Evolutionary conservation across 2,113 vertebrate genomes (phyloP).

Genomic region (Pagrus major): DNA sequence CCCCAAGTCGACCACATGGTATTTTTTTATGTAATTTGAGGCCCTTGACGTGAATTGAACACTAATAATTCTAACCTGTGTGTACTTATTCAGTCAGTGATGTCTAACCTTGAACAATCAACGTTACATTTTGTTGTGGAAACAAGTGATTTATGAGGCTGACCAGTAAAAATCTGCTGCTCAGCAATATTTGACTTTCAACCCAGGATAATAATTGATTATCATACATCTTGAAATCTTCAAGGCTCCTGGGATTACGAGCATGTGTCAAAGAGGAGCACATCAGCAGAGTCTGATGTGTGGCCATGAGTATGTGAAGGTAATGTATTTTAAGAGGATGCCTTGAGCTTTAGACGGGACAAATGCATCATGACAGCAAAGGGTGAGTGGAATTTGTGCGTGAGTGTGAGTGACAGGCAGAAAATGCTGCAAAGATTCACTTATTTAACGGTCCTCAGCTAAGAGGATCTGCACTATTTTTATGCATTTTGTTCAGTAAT

Average conservation of each 20-base stretch:
- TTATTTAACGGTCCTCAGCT: conserved; percentile 1
- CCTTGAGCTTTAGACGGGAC: conserved; percentile 24
- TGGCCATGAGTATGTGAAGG: conserved; percentile 24
- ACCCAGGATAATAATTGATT: background rate
- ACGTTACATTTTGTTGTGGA: background rate
- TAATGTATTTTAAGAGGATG: conserved; percentile 39
- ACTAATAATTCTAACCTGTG: background rate
- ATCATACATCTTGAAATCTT: background rate
- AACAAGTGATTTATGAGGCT: background rate
- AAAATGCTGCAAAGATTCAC: conserved; percentile 30
- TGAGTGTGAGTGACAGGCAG: conserved; percentile 4
- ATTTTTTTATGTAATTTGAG: background rate
- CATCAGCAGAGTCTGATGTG: background rate
- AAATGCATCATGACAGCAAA: conserved; percentile 53
- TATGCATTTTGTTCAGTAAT: background rate
- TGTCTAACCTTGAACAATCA: background rate
- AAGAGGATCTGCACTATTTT: background rate
- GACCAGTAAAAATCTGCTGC: background rate
- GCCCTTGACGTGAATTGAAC: too few species aligned
- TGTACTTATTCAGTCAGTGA: background rate
- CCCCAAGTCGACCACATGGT: background rate
- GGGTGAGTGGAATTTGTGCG: background rate
- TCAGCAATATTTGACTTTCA: background rate
- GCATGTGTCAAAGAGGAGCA: conserved; percentile 4
- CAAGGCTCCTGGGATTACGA: background rate